Evolutionary conservation across 2,113 vertebrate genomes (phyloP), one percentile per base, ranked within the genome.

Genomic region (Stegastes partitus): DNA sequence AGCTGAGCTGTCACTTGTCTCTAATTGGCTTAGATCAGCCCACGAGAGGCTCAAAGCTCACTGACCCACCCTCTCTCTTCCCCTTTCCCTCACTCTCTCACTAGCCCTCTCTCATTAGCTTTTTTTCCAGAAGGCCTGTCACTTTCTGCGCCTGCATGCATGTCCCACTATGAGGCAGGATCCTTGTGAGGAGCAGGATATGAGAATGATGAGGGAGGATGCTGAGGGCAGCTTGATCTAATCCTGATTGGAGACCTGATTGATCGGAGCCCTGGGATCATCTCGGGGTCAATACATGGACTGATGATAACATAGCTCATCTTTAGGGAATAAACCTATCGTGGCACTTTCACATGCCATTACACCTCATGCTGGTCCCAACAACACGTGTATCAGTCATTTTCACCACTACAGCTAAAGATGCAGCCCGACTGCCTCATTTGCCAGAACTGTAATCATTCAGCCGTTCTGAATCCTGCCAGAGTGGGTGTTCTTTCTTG

Each of bases 1-100:
- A 90, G 87, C 85, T 86, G 80, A 85, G 88, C 92, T 94, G 93
- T 94, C 93, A 93, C 89, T 94, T 91, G 81, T 81, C 77, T 91
- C 86, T 95, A 94, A 94, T 95, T 94, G 94, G 93, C 84, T 79
- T 81, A 87, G 88, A 86, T 93, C 90, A 90, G 58, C 79, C 77
- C 74, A 78, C 51, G 11, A 81, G 78, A 91, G 84, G 85, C 90
- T 81, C 74, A 85, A 91, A 91, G 92, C 88, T 90, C 84, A 93
- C 84, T 92, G 91, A 88, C 89, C 89, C 83, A 68, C 82, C 87
- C 74, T 53, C 56, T 79, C 62, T 72, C 45, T 51, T 31, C 69
- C 61, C 66, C 54, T 77, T 34, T 70, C 55, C 22, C 26, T 79
- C 31, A 34, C 49, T 75, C 49, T 51, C 23, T 66, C 16, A 58